Evolutionary conservation across 2,113 vertebrate genomes (phyloP).

Genomic region (Nibea albiflora): DNA sequence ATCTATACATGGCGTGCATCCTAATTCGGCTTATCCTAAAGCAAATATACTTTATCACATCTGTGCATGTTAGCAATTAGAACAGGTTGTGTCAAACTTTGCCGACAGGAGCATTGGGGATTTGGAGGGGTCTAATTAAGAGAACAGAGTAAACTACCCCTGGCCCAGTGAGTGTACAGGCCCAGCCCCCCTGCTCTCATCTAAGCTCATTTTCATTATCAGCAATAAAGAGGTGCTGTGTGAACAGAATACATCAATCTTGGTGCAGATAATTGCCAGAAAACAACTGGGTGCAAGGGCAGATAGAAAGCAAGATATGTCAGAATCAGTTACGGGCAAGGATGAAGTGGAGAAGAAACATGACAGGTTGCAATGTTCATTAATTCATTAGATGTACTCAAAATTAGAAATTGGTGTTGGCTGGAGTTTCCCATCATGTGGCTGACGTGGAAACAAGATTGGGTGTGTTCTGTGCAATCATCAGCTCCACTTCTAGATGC

Average conservation of each 20-base stretch:
- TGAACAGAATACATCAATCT: slow-evolving; percentile 55
- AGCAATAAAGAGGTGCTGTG: slow-evolving; percentile 27
- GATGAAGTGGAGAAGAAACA: slow-evolving; percentile 3
- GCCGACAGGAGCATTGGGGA: slow-evolving; percentile 64
- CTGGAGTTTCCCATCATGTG: background rate
- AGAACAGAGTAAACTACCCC: slow-evolving; percentile 66
- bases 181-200: slow-evolving; percentile 40
- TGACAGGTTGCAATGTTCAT: background rate
- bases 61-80: slow-evolving; percentile 70
- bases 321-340: background rate
- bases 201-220: slow-evolving; percentile 56
- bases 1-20: slow-evolving; percentile 55
- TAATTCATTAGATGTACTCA: slow-evolving; percentile 18
- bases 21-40: slow-evolving; percentile 69
- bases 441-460: background rate
- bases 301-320: slow-evolving; percentile 6
- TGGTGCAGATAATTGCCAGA: slow-evolving; percentile 16
- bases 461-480: too few relatives aligned
- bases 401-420: background rate
- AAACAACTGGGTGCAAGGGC: slow-evolving; percentile 17
- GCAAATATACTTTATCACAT: slow-evolving; percentile 74
- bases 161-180: slow-evolving; percentile 19
- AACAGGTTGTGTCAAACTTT: slow-evolving; percentile 67
- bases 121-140: slow-evolving; percentile 75
- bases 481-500: too few relatives aligned